Evolutionary conservation across 2,797 vertebrate genomes (phyloP).

Genomic region (Heliangelus exortis): DNA sequence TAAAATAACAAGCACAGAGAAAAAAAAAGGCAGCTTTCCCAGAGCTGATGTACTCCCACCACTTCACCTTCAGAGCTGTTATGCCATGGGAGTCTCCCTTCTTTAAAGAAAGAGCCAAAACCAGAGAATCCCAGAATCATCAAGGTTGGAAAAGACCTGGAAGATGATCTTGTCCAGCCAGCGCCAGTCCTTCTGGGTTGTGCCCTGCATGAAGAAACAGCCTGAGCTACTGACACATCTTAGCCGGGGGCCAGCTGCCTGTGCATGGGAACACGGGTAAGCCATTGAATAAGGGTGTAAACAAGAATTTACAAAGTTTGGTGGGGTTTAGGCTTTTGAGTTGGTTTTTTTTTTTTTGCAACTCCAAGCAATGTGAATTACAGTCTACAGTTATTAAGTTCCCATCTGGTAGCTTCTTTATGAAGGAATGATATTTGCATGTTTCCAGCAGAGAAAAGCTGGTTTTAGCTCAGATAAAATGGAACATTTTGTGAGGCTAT

Average conservation of each 20-base stretch:
- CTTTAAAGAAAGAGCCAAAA: neutral
- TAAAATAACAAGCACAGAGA: slow-evolving; percentile 35
- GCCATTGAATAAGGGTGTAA: slow-evolving; percentile 35
- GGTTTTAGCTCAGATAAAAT: slow-evolving; percentile 68
- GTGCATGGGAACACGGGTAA: slow-evolving; percentile 50
- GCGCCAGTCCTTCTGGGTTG: neutral
- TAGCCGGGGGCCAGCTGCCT: slow-evolving; percentile 20
- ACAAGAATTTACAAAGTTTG: slow-evolving; percentile 68
- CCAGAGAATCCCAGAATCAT: neutral
- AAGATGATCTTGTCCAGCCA: neutral
- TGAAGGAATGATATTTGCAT: slow-evolving; percentile 71
- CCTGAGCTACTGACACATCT: neutral
- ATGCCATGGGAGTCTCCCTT: neutral
- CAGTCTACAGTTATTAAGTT: slow-evolving; percentile 70
- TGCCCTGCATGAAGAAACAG: neutral
- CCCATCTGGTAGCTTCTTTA: slow-evolving; percentile 73
- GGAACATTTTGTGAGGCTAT: slow-evolving; percentile 59
- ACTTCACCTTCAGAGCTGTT: slow-evolving; percentile 10
- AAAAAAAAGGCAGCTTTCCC: slow-evolving; percentile 38
- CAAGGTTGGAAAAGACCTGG: no score
- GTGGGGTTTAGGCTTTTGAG: neutral
- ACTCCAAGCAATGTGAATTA: slow-evolving; percentile 64
- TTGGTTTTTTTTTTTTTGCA: neutral
- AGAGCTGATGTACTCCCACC: neutral
- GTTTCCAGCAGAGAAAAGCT: slow-evolving; percentile 76